phyloP scores from a whole-genome alignment of 64 coral and sea anemone species.

The Anthopleura sola region DNA sequence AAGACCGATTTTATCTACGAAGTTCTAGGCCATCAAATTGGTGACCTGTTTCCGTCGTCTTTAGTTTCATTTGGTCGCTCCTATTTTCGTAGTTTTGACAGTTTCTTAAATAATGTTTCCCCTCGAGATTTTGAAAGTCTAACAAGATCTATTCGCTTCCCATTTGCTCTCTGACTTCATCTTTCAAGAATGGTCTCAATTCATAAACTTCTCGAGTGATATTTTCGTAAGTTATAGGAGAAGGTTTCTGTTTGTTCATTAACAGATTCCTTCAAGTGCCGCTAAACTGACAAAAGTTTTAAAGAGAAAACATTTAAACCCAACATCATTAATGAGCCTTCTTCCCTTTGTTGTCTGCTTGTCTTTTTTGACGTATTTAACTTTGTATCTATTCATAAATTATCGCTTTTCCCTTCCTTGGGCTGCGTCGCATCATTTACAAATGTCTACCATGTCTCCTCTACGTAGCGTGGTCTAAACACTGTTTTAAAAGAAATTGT shows the following conservation, averaged over 20 bases:
- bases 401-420: neutral
- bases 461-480: neutral
- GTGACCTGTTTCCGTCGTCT: neutral
- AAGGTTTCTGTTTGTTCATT: neutral
- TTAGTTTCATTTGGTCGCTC: neutral
- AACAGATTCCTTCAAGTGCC: neutral
- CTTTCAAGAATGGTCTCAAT: neutral
- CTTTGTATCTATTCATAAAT: neutral
- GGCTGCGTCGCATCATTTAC: neutral
- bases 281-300: neutral
- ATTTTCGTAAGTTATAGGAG: neutral
- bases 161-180: too few relatives aligned
- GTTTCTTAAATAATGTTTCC: neutral
- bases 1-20: neutral
- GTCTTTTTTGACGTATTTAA: conserved; percentile 11
- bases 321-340: neutral
- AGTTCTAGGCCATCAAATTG: neutral
- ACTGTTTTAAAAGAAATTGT: neutral
- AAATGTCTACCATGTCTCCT: neutral
- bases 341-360: conserved; percentile 1
- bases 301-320: neutral
- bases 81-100: neutral
- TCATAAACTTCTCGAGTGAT: neutral
- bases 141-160: neutral
- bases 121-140: neutral